Evolutionary conservation across 2,888 invertebrate species (phyloP), one percentile per base, ranked within the genome.

Genomic region (Chrysolina oricalcia): DNA sequence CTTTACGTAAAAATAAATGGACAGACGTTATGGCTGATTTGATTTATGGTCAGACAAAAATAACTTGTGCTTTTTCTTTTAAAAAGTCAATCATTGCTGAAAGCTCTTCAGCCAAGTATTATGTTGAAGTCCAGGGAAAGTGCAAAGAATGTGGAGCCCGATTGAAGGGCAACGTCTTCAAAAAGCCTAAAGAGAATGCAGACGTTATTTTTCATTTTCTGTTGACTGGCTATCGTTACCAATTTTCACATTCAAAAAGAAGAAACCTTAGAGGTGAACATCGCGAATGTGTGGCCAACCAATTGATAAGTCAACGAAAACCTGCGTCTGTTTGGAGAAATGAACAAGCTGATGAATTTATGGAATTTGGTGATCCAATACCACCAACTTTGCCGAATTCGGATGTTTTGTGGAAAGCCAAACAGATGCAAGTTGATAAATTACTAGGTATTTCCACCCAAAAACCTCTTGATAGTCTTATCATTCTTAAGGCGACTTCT

Each of bases 1-100:
- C 48, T 5, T 50, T 21, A 50, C 23, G 27, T 68, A 19, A 48
- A 50, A 27, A 68, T 27, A 68, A 35, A 53, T 68, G 68, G 68
- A 53, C 21, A 27, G 35, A 68, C 35, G 21, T 50, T 21, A 19
- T 68, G 4, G 68, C 68, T 53, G 68, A 68, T 27, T n/a, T 27
- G 53, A 68, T 68, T 35, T 35, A 68, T n/a, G 68, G 35, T 21
- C 68, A 68, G 23, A 13, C 21, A 13, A 68, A 53, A 68, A 68
- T 68, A 11, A 68, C 68, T n/a, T 68, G 68, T 68, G 68, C 68
- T 68, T 68, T 68, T 27, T 68, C 68, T 27, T 53, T 68, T 17
- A 68, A 53, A 53, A 68, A 17, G n/a, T 21, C 68, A 2, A 35
- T n/a, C 21, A 35, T 68, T 15, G 19, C n/a, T 27, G 53, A 68